Evolutionary conservation across 2,888 invertebrate genomes (phyloP).

Genomic region (Himalopsyche tibetana): DNA sequence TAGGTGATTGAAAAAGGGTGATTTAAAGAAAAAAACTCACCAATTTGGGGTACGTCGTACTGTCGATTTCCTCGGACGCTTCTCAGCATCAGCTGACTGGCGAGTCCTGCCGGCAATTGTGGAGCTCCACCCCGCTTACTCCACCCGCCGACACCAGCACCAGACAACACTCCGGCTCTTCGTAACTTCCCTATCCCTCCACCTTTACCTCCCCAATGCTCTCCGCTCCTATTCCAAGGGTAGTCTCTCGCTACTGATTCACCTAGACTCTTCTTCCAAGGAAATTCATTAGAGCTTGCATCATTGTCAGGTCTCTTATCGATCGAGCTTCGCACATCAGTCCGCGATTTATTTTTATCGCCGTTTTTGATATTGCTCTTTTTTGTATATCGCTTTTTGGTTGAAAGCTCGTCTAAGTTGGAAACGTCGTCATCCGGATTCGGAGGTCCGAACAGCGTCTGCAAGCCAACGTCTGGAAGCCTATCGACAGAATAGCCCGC

Average conservation of each 20-base stretch:
- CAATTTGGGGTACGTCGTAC: constrained; percentile 92
- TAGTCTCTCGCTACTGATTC: constrained; percentile 64
- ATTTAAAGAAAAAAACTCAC: constrained; percentile 75
- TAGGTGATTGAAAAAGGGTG: too few species aligned
- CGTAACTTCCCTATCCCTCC: constrained; percentile 63
- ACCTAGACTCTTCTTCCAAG: constrained; percentile 70
- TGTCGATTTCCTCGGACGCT: constrained; percentile 85
- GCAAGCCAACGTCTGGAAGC: constrained; percentile 65
- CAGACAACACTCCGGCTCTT: constrained; percentile 59
- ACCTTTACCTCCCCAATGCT: constrained; percentile 62
- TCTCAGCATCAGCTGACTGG: constrained; percentile 87
- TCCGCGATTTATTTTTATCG: constrained; percentile 60
- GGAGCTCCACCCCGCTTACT: constrained; percentile 70
- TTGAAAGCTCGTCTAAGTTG: constrained; percentile 69
- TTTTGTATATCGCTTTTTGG: constrained; percentile 69
- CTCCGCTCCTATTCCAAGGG: constrained; percentile 65
- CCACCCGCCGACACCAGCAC: constrained; percentile 69
- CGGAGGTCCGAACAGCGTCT: constrained; percentile 64
- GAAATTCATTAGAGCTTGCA: constrained; percentile 59
- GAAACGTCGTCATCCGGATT: constrained; percentile 66
- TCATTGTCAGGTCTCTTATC: constrained; percentile 56
- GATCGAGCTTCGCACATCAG: constrained; percentile 40
- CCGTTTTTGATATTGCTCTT: constrained; percentile 67
- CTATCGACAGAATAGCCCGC: constrained; percentile 55
- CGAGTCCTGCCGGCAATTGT: constrained; percentile 77